These are phyloP conservation scores for Galago senegalensis DNA, from an alignment of 2,797 vertebrate genomes.

Conservation along the genomic window DNA sequence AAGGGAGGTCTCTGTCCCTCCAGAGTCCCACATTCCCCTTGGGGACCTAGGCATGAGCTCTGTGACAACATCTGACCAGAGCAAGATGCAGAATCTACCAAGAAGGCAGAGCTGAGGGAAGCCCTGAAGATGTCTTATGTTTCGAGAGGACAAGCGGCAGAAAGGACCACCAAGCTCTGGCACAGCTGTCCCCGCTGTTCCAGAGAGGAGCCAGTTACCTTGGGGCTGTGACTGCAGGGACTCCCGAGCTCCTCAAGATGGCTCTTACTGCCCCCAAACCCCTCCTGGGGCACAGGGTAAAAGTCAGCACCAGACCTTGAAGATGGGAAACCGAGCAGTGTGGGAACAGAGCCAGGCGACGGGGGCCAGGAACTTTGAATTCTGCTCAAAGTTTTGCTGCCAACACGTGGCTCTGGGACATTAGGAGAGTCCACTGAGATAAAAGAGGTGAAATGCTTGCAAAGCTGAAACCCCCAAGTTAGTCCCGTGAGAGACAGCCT, in stretches of 20 bases:
- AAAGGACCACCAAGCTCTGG: fast-evolving
- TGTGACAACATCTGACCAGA: fast-evolving
- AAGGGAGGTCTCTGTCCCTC: fast-evolving
- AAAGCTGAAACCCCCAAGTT: background rate
- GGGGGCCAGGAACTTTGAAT: background rate
- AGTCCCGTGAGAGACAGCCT: background rate
- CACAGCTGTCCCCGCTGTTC: background rate
- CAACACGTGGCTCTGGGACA: background rate
- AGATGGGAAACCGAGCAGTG: background rate
- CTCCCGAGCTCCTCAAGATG: background rate
- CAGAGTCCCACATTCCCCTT: background rate
- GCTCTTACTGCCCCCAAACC: background rate
- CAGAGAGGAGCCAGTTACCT: no score
- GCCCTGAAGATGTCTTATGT: background rate
- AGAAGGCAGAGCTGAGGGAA: background rate
- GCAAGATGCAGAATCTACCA: fast-evolving
- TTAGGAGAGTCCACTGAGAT: background rate
- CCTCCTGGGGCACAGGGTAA: background rate
- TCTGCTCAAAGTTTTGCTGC: background rate
- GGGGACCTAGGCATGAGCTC: background rate
- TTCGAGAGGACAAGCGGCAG: background rate
- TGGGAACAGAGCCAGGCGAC: background rate
- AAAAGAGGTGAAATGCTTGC: background rate
- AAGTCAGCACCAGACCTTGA: no score
- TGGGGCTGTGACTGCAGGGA: background rate